phyloP scores from a whole-genome alignment of 2,888 invertebrate genomes.

The Ophioninae sp. region DNA sequence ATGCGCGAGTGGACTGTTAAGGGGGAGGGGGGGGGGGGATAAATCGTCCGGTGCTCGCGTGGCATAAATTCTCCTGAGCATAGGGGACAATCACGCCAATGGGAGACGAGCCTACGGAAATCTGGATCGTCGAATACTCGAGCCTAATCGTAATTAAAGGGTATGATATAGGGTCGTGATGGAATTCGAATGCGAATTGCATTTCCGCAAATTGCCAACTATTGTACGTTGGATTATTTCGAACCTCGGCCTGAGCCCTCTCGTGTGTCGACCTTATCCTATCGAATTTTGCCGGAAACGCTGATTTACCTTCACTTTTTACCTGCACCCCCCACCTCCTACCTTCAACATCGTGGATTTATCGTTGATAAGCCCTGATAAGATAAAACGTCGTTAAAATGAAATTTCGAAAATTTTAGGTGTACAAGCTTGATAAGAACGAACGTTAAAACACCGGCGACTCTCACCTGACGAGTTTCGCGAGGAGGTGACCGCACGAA shows the following conservation, averaged over 20 bases:
- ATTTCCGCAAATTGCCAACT: conserved; percentile 33
- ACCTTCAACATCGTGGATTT: background rate
- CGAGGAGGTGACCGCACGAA: too few relatives aligned
- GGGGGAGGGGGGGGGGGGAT: too few relatives aligned
- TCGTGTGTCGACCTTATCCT: background rate
- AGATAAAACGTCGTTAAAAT: background rate
- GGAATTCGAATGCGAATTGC: conserved; percentile 57
- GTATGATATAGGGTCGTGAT: conserved; percentile 53
- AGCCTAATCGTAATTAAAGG: conserved; percentile 59
- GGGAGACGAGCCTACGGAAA: conserved; percentile 51
- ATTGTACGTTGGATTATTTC: conserved; percentile 51
- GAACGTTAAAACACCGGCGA: too few relatives aligned
- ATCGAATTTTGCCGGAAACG: background rate
- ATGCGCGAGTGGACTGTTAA: background rate
- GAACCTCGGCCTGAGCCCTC: conserved; percentile 47
- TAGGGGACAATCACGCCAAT: conserved; percentile 38
- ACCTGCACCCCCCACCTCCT: background rate
- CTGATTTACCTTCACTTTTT: background rate
- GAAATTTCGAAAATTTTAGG: background rate
- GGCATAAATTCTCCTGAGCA: conserved; percentile 52
- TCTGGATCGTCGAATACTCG: conserved; percentile 50
- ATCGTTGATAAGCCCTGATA: background rate
- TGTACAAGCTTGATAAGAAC: too few relatives aligned
- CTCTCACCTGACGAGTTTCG: too few relatives aligned
- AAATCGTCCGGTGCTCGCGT: background rate